Conservation (phyloP, 2,797 vertebrate genomes). For the Bucorvus abyssinicus region DNA sequence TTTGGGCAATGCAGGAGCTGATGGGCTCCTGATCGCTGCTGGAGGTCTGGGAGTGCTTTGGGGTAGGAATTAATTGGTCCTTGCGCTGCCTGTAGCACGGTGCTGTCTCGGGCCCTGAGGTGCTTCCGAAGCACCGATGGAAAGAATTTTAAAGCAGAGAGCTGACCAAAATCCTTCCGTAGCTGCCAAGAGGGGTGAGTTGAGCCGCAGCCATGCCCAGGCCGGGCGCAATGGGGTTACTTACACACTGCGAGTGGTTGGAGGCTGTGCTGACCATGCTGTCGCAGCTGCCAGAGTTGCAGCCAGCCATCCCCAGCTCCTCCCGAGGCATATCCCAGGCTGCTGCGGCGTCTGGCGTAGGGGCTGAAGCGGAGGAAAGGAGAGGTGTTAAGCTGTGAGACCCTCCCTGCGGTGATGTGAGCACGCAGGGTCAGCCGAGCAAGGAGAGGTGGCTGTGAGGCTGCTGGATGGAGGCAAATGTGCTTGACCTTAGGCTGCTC, state of each 20-base stretch:
- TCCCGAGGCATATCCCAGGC: constrained; percentile 82
- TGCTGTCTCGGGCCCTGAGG: not conserved
- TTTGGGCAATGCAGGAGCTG: not conserved
- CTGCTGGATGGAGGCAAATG: not conserved
- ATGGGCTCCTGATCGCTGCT: not conserved
- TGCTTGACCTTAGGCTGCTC: not conserved
- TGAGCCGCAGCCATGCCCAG: fast-evolving
- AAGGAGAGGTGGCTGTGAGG: not conserved
- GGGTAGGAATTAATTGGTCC: not conserved
- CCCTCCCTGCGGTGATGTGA: fast-evolving
- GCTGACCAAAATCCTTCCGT: not conserved
- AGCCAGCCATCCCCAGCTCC: constrained; percentile 78
- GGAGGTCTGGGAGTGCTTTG: not conserved
- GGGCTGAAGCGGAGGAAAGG: not conserved
- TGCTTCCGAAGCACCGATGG: fast-evolving
- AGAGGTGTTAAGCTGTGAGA: not conserved
- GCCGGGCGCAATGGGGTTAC: not conserved
- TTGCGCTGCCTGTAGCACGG: not conserved
- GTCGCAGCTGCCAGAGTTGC: constrained; percentile 83
- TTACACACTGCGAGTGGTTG: constrained; percentile 73
- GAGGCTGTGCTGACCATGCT: constrained; percentile 84
- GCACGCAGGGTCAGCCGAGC: fast-evolving
- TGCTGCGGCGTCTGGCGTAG: not conserved
- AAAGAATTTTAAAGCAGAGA: fast-evolving
- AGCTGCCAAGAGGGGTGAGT: fast-evolving